Percentiles rank a stretch among this genome's conserved stretches.
These are phyloP conservation scores for Trichechus manatus DNA, from an alignment of 2,113 vertebrate genomes.

Conservation along the genomic window DNA sequence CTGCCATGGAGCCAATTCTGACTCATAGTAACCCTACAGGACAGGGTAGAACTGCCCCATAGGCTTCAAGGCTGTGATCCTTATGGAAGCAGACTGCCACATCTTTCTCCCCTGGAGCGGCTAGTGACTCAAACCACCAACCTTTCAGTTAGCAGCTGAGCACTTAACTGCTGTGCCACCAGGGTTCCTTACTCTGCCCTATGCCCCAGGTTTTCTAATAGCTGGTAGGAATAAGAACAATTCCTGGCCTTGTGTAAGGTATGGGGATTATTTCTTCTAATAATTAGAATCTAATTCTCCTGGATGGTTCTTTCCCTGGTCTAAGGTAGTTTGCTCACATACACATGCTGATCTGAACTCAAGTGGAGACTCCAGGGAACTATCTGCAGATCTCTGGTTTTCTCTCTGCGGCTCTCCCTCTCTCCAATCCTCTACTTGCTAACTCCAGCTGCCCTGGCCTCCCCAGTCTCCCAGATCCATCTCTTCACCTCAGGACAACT, in stretches of 20 bases:
- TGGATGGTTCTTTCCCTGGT: not conserved
- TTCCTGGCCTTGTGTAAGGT: not conserved
- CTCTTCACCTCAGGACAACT: not conserved
- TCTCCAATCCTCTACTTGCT: not conserved
- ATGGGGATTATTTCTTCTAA: not conserved
- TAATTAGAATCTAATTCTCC: not conserved
- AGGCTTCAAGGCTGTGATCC: no score
- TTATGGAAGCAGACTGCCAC: no score
- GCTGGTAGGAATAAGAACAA: not conserved
- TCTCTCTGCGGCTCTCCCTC: not conserved
- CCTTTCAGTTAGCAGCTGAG: no score
- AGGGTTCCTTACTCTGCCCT: no score
- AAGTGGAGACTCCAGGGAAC: no score
- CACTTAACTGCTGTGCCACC: no score
- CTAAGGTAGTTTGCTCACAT: not conserved
- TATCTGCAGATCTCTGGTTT: not conserved
- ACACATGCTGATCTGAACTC: not conserved
- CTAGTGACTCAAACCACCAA: no score
- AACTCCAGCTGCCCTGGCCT: not conserved
- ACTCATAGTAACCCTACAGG: no score
- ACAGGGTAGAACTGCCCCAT: no score
- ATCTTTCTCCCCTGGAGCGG: no score
- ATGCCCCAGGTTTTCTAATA: not conserved
- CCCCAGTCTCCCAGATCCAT: not conserved
- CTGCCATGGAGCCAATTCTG: no score